phyloP scores from a whole-genome alignment of 2,888 invertebrate genomes.

The Phyto melanocephala region DNA sequence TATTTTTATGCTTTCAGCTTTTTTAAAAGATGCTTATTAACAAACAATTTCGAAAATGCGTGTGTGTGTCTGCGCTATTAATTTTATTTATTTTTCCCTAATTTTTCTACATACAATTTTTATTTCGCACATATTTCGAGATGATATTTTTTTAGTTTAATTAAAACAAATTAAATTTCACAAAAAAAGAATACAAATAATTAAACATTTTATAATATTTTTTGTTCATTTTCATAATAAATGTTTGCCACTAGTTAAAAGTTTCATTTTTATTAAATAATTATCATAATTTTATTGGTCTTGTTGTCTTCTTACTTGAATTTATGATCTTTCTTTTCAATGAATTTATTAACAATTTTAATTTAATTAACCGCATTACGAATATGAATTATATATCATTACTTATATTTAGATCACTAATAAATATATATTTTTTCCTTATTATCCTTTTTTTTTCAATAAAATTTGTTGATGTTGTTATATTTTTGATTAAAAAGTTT shows the following conservation, averaged over 20 bases:
- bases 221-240: conserved; percentile 39
- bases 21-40: conserved; percentile 29
- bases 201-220: neutral
- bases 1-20: conserved; percentile 55
- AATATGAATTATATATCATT: conserved; percentile 18
- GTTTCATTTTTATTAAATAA: conserved; percentile 18
- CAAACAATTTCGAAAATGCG: conserved; percentile 21
- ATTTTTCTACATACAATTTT: conserved; percentile 7
- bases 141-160: conserved; percentile 20
- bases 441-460: conserved; percentile 13
- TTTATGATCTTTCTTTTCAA: neutral
- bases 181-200: neutral
- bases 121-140: conserved; percentile 27
- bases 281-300: conserved; percentile 26
- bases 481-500: conserved; percentile 34
- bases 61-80: conserved; percentile 25
- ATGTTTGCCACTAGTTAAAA: conserved; percentile 39
- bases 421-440: conserved; percentile 27
- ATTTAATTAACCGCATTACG: conserved; percentile 6
- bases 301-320: conserved; percentile 42
- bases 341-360: neutral
- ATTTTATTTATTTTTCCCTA: conserved; percentile 1
- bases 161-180: conserved; percentile 15
- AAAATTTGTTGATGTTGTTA: conserved; percentile 51
- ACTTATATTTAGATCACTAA: conserved; percentile 20